Conservation (phyloP, 2,797 vertebrate genomes). For the Myoxocephalus aenaeus region DNA sequence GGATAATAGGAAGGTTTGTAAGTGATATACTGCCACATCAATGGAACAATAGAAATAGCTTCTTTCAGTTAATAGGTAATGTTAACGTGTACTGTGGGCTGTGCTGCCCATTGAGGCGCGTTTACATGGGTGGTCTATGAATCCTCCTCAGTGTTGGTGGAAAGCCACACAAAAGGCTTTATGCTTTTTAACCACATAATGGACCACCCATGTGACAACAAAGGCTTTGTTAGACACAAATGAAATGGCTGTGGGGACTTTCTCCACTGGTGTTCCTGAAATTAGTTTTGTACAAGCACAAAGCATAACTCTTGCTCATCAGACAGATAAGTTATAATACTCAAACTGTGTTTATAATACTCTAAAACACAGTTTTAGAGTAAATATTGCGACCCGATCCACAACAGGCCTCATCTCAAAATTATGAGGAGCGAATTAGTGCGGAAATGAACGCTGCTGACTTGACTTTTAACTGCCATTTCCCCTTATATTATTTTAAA, state of each 20-base stretch:
- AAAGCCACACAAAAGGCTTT: conserved; percentile 66
- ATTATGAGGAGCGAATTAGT: too few species aligned
- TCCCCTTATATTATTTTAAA: too few species aligned
- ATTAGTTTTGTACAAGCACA: conserved; percentile 18
- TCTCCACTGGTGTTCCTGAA: conserved; percentile 27
- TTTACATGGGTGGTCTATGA: conserved; percentile 68
- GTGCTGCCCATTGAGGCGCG: conserved; percentile 17
- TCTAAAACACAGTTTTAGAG: too few species aligned
- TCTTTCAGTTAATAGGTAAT: conserved; percentile 11
- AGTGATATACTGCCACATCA: neutral
- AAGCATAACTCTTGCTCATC: conserved; percentile 4
- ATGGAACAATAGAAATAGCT: neutral
- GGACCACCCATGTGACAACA: conserved; percentile 73
- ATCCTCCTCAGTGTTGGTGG: conserved; percentile 63
- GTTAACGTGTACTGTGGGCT: conserved; percentile 3
- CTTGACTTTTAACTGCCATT: too few species aligned
- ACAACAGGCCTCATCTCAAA: neutral
- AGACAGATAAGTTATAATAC: neutral
- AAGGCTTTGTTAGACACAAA: conserved; percentile 73
- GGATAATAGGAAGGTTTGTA: neutral
- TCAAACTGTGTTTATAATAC: neutral
- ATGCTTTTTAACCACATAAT: conserved; percentile 72
- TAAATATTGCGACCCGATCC: neutral
- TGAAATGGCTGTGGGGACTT: conserved; percentile 48
- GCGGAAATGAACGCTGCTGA: too few species aligned